Conservation (phyloP, 2,888 invertebrate genomes). For the Anthrax anthrax region DNA sequence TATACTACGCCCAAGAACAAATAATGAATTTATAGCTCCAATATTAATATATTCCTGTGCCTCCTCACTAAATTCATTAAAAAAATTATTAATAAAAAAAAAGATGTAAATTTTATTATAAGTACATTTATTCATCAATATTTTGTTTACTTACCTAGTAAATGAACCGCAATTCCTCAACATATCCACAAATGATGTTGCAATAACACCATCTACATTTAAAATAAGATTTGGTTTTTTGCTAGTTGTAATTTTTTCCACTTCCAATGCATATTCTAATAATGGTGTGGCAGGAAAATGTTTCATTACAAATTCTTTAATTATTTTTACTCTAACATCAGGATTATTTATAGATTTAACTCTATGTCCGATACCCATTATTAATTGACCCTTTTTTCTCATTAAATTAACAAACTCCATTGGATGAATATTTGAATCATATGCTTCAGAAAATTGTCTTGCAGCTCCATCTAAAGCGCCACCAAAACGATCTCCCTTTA, state of each 20-base stretch:
- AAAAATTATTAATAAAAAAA: background rate
- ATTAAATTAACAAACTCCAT: slow-evolving; percentile 98
- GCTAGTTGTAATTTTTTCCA: slow-evolving; percentile 96
- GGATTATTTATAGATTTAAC: slow-evolving; percentile 93
- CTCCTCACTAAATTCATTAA: slow-evolving; percentile 55
- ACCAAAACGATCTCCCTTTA: slow-evolving; percentile 92
- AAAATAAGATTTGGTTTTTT: slow-evolving; percentile 99
- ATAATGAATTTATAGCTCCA: slow-evolving; percentile 95
- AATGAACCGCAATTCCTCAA: slow-evolving; percentile 87
- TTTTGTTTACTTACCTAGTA: slow-evolving; percentile 48
- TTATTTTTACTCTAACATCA: slow-evolving; percentile 92
- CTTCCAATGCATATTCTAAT: slow-evolving; percentile 90
- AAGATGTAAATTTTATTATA: slow-evolving; percentile 1
- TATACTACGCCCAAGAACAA: slow-evolving; percentile 94
- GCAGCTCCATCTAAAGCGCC: slow-evolving; percentile 98
- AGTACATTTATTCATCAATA: background rate
- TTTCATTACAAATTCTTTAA: slow-evolving; percentile 88
- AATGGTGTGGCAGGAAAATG: slow-evolving; percentile 90
- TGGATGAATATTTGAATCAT: slow-evolving; percentile 85
- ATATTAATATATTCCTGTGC: slow-evolving; percentile 95
- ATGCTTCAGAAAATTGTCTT: slow-evolving; percentile 90
- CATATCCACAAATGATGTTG: slow-evolving; percentile 93
- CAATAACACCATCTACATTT: slow-evolving; percentile 98
- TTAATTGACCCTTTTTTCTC: slow-evolving; percentile 91
- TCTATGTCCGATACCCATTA: slow-evolving; percentile 98